Percentiles rank a stretch among this genome's conserved stretches.
Evolutionary conservation across 2,888 invertebrate genomes (phyloP).

Genomic region (Hipparchia sbordonii): DNA sequence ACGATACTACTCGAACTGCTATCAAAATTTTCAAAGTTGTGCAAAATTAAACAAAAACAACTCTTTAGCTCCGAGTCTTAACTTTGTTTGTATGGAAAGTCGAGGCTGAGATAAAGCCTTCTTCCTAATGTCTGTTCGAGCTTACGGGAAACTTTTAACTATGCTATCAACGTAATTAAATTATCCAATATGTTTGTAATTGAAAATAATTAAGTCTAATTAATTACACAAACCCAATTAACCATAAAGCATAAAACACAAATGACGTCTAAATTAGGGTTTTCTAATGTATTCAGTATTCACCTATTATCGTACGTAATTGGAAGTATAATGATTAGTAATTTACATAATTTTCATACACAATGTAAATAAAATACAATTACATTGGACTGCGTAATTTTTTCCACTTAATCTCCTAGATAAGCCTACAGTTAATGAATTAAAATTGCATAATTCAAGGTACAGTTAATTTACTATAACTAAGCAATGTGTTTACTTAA

Average conservation of each 20-base stretch:
- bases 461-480: too few species aligned
- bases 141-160: not conserved
- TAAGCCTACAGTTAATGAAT: not conserved
- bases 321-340: conserved; percentile 9
- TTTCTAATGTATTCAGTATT: conserved; percentile 32
- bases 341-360: conserved; percentile 19
- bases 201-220: not conserved
- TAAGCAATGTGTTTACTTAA: too few species aligned
- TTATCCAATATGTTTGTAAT: not conserved
- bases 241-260: conserved; percentile 7
- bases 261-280: conserved; percentile 23
- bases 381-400: not conserved
- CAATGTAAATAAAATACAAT: not conserved
- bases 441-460: too few species aligned
- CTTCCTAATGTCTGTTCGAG: too few species aligned
- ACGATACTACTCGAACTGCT: too few species aligned
- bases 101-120: too few species aligned
- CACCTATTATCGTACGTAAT: conserved; percentile 25
- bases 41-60: too few species aligned
- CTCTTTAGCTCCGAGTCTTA: too few species aligned
- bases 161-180: not conserved
- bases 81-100: too few species aligned
- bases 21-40: too few species aligned
- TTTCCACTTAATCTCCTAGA: not conserved
- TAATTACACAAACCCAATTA: conserved; percentile 4